A percentile compares a stretch with the other conserved stretches of the same genome.
phyloP scores from a whole-genome alignment of 2,797 vertebrate species.

The Tiaroga cobitis region DNA sequence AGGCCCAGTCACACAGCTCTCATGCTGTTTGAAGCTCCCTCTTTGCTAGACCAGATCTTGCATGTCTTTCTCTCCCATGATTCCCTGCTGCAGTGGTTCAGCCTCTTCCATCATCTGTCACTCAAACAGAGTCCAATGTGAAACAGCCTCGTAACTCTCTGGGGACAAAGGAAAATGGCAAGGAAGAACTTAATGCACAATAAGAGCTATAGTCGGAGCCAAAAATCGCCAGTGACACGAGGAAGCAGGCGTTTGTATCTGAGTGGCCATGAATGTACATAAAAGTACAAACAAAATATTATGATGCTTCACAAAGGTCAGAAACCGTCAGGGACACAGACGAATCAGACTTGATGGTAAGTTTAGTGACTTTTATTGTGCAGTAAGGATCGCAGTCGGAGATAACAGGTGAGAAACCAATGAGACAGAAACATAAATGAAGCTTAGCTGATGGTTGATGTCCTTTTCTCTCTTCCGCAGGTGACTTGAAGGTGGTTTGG shows the following conservation, averaged over 20 bases:
- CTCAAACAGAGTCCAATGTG: slow-evolving; percentile 38
- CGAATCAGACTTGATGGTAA: too few species aligned
- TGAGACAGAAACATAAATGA: too few species aligned
- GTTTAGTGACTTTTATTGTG: too few species aligned
- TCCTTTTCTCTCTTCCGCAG: too few species aligned
- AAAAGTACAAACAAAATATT: background rate
- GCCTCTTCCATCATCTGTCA: slow-evolving; percentile 50
- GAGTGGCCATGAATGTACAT: background rate
- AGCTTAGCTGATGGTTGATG: too few species aligned
- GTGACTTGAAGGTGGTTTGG: too few species aligned
- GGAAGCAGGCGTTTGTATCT: background rate
- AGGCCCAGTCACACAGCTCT: slow-evolving; percentile 49
- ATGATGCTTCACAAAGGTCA: background rate
- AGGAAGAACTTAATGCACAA: slow-evolving; percentile 41
- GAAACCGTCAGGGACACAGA: background rate
- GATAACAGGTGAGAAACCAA: too few species aligned
- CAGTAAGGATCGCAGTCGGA: too few species aligned
- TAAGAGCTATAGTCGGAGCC: background rate
- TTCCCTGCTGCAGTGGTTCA: slow-evolving; percentile 46
- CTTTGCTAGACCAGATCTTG: slow-evolving; percentile 42
- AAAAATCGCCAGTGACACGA: slow-evolving; percentile 7
- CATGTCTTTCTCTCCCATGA: slow-evolving; percentile 28
- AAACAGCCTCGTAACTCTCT: slow-evolving; percentile 2
- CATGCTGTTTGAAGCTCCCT: slow-evolving; percentile 55
- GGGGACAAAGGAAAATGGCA: slow-evolving; percentile 17